Evolutionary conservation across 53 echinoderm and acorn worm species (phyloP), one percentile per base, ranked within the genome.

Genomic region (Luidia sarsii): DNA sequence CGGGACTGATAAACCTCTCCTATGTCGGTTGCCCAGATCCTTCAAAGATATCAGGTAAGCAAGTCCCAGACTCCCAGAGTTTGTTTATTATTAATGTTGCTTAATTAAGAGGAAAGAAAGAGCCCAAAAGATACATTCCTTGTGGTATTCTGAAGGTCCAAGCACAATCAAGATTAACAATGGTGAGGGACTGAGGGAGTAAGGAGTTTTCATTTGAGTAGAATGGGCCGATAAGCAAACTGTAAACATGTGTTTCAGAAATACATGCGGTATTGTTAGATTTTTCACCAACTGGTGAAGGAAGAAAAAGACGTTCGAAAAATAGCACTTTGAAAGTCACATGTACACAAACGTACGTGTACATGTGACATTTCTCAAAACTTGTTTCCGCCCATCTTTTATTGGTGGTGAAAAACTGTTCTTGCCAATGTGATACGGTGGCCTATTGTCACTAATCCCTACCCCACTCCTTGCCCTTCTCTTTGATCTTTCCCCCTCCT

Each of bases 11-110:
- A n/a, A n/a, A n/a, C 41, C 11, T 6, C 11, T 11, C 41, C 41
- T 63, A 72, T 72, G 72, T 72, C 56, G 54, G 72, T 72, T 35
- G 72, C 72, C 14, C 32, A 55, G 37, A 54, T 72, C 36, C 55
- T 72, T 55, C 50, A 52, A 36, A 55, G 54, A 25, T 50, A 72
- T 37, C 72, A 55, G 72, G 72, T 72, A 63, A 63, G 63, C 7
- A 0, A 36, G 4, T 1, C 32, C 32, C 32, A 29, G 3, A 23
- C 0, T 57, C 22, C 29, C 0, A 28, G 7, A 4, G n/a, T 54
- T 54, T 43, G 43, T 43, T n/a, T n/a, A n/a, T 43, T 43, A 8
- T 6, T 43, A 13, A 43, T 13, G 7, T 6, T 8, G 43, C 43
- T 43, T 13, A 43, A 54, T 4, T 10, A 1, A 15, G 5, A 1